Conservation (phyloP, 2,113 vertebrate genomes). For the Dicerorhinus sumatrensis region DNA sequence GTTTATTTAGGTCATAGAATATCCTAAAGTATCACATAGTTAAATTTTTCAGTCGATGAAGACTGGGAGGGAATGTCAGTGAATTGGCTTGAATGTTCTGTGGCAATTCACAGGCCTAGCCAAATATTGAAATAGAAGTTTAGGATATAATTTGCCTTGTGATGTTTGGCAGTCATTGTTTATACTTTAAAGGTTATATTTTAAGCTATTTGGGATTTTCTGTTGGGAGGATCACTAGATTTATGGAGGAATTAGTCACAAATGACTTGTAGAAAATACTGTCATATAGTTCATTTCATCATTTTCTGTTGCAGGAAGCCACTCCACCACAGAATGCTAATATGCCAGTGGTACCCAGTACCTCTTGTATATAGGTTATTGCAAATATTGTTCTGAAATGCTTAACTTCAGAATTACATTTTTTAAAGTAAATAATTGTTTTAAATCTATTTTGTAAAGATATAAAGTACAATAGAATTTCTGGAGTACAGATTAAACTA, state of each 20-base stretch:
- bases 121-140: conserved; percentile 86
- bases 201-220: conserved; percentile 86
- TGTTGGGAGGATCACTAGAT: conserved; percentile 87
- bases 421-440: conserved; percentile 95
- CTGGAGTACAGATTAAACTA: conserved; percentile 95
- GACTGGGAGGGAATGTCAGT: conserved; percentile 76
- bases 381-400: conserved; percentile 94
- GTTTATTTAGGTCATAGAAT: conserved; percentile 84
- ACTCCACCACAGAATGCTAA: conserved; percentile 88
- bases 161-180: conserved; percentile 86
- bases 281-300: conserved; percentile 87
- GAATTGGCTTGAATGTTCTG: conserved; percentile 84
- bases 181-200: conserved; percentile 85
- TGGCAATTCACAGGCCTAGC: conserved; percentile 84
- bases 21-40: conserved; percentile 81
- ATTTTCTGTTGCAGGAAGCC: conserved; percentile 89
- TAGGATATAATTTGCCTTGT: conserved; percentile 87
- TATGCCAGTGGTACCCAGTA: conserved; percentile 92
- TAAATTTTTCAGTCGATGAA: conserved; percentile 82
- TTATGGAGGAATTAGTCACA: conserved; percentile 86
- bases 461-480: conserved; percentile 93
- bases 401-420: conserved; percentile 93
- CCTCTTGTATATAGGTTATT: conserved; percentile 94
- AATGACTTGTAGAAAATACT: conserved; percentile 86
- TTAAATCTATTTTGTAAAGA: conserved; percentile 97